phyloP scores from a whole-genome alignment of 2,888 invertebrate genomes.

The Gerris lacustris region DNA sequence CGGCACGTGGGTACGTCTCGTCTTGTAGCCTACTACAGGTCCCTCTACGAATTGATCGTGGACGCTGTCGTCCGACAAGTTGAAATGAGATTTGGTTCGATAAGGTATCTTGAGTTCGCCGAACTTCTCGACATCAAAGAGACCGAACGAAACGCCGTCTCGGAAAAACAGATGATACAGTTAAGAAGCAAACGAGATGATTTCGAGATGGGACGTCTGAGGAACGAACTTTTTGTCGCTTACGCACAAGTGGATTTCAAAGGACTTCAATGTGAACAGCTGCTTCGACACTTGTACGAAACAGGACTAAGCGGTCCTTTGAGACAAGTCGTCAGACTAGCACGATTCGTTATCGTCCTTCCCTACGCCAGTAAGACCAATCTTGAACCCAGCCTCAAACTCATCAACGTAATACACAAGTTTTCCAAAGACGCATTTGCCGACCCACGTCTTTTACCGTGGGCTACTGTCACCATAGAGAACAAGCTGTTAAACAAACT shows the following conservation, averaged over 20 bases:
- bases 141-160: background rate
- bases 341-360: background rate
- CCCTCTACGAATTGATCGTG: background rate
- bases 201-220: background rate
- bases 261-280: background rate
- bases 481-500: background rate
- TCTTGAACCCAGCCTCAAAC: background rate
- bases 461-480: background rate
- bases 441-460: background rate
- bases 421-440: background rate
- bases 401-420: background rate
- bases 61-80: background rate
- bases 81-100: background rate
- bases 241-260: background rate
- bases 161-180: background rate
- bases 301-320: background rate
- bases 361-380: background rate
- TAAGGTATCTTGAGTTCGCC: background rate
- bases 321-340: background rate
- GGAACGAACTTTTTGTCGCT: background rate
- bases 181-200: background rate
- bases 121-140: slow-evolving; percentile 1
- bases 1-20: background rate
- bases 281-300: background rate
- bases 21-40: background rate